A percentile compares a stretch with the other conserved stretches of the same genome.
phyloP scores from a whole-genome alignment of 92 coral and sea anemone genomes.

The Siderastrea siderea region DNA sequence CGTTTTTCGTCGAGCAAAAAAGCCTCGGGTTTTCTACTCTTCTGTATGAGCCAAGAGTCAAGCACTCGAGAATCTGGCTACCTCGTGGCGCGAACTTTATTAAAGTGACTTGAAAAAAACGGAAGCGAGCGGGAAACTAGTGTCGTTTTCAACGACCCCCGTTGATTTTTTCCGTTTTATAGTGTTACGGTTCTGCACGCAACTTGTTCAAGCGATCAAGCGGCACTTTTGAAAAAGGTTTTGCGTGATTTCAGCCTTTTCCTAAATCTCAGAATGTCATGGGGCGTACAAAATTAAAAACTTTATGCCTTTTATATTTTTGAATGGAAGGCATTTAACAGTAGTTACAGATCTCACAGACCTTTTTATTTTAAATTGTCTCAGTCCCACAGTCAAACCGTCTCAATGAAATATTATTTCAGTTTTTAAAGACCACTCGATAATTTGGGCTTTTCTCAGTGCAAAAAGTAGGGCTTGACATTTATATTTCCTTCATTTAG shows the following conservation, averaged over 20 bases:
- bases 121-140: background rate
- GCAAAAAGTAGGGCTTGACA: too few species aligned
- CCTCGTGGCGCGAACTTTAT: slow-evolving; percentile 9
- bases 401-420: background rate
- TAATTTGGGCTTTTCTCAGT: too few species aligned
- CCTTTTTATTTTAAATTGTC: background rate
- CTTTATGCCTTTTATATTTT: background rate
- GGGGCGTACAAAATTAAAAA: background rate
- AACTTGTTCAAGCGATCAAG: background rate
- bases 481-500: too few species aligned
- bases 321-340: background rate
- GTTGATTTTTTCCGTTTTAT: slow-evolving; percentile 14
- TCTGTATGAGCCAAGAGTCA: background rate
- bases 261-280: background rate
- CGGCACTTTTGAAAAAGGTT: slow-evolving; percentile 19
- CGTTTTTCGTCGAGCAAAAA: background rate
- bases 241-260: slow-evolving; percentile 40
- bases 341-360: background rate
- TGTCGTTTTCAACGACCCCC: slow-evolving; percentile 14
- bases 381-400: background rate
- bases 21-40: background rate
- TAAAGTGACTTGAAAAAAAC: slow-evolving; percentile 7
- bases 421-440: too few species aligned
- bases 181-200: slow-evolving; percentile 21
- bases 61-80: slow-evolving; percentile 4